Base-by-base conservation (phyloP, 1,140 invertebrate genomes). In the Lepidurus arcticus region DNA sequence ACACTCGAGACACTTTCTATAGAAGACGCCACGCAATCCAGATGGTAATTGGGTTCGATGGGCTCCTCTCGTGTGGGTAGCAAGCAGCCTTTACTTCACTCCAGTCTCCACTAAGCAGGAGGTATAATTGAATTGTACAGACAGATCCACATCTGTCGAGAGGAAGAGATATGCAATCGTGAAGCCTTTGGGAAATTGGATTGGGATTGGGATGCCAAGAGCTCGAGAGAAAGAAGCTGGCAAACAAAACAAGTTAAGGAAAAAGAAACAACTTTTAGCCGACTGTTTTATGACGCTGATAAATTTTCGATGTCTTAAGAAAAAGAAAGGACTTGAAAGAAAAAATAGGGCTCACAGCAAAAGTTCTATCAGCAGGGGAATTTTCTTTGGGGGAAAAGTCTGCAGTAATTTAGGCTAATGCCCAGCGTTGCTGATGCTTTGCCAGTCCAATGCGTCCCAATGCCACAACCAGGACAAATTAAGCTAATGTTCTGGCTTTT, bases 71-170 rank as follows among this genome's bases (percentile, higher is more conserved):
- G 6, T n/a, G 13, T 65, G 53, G 53, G 16, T 65, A 13, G 53
- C 53, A 13, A 3, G 4, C 34, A 34, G 34, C 4, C 34, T 34
- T 34, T 34, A 3, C 34, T 34, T 3, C 34, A 34, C 34, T 34
- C 34, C 34, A 34, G 34, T 65, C 53, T 21, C 16, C 6, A 65
- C 16, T 21, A 65, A 65, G 53, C 53, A 65, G 53, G 53, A 65
- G 53, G 53, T 65, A 65, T 65, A 65, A 65, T 65, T 65, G 53
- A 65, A 65, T 65, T 65, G 53, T 65, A 65, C 53, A 65, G 53
- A 34, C 21, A 65, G 53, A 65, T 65, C 21, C 21, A n/a, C 53
- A 65, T 65, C 53, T 65, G 53, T 65, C 53, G 53, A 21, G 53
- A 16, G 21, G 53, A 65, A 65, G 53, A 65, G 53, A 65, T 65